Conservation (phyloP, 2,888 invertebrate genomes). For the Incurvaria masculella region DNA sequence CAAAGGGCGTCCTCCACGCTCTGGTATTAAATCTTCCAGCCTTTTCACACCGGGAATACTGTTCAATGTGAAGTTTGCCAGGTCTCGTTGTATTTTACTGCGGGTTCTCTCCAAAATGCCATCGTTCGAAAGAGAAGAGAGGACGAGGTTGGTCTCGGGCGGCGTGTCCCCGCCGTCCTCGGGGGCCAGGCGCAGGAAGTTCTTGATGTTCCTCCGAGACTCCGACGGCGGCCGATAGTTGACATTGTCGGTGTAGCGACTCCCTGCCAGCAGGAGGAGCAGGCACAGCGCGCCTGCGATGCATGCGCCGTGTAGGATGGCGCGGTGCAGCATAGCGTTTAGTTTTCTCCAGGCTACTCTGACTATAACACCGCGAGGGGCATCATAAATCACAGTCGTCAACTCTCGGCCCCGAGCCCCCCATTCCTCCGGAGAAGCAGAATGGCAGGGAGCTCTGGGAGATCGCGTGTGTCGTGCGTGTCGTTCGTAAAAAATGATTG, state of each 20-base stretch:
- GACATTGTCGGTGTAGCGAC: conserved; percentile 53
- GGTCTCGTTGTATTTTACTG: conserved; percentile 34
- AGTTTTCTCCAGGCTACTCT: neutral
- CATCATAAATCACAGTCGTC: neutral
- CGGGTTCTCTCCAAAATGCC: conserved; percentile 39
- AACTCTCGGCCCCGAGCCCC: neutral
- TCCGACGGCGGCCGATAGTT: conserved; percentile 46
- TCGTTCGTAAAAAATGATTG: too few species aligned
- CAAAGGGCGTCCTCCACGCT: conserved; percentile 68
- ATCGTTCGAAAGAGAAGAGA: conserved; percentile 36
- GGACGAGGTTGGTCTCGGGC: conserved; percentile 36
- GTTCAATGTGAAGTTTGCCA: conserved; percentile 31
- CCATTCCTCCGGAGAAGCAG: too few species aligned
- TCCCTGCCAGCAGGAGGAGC: conserved; percentile 51
- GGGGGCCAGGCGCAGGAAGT: conserved; percentile 61
- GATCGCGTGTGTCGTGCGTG: too few species aligned
- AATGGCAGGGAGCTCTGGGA: too few species aligned
- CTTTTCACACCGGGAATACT: conserved; percentile 40
- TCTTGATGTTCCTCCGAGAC: conserved; percentile 39
- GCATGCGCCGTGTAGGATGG: conserved; percentile 53
- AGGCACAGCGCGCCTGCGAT: conserved; percentile 52
- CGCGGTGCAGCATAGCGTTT: conserved; percentile 50
- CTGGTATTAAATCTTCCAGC: conserved; percentile 65
- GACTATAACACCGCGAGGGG: neutral
- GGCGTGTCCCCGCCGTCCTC: conserved; percentile 39